phyloP scores from a whole-genome alignment of 2,113 vertebrate genomes.

The Anthoscopus minutus region DNA sequence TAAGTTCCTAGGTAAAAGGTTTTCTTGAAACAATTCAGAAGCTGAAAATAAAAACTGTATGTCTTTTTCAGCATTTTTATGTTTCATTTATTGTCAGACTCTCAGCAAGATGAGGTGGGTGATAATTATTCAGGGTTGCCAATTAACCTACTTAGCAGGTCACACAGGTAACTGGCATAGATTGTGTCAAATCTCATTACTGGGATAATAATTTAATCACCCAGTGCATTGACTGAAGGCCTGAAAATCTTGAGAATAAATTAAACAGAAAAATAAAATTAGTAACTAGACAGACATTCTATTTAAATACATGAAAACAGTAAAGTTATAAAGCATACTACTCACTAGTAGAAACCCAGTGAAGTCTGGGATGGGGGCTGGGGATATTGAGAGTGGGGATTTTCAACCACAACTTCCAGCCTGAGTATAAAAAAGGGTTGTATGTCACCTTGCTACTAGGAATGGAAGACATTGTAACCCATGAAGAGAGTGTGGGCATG shows the following conservation, averaged over 20 bases:
- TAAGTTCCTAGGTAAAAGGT: not conserved
- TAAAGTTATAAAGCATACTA: not conserved
- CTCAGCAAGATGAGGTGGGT: not conserved
- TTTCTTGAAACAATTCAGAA: not conserved
- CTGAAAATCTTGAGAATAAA: not conserved
- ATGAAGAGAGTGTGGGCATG: not conserved
- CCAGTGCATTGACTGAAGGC: slow-evolving; percentile 6
- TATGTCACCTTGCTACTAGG: not conserved
- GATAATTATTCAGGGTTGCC: slow-evolving; percentile 44
- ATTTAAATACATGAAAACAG: not conserved
- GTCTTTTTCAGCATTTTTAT: not conserved
- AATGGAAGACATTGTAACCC: not conserved
- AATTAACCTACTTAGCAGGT: slow-evolving; percentile 65
- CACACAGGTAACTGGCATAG: slow-evolving; percentile 49
- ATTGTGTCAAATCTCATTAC: slow-evolving; percentile 57
- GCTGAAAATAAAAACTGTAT: not conserved
- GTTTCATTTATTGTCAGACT: not conserved
- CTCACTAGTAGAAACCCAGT: not conserved
- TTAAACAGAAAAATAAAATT: slow-evolving; percentile 20
- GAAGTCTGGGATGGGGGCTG: not conserved
- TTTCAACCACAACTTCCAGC: not conserved
- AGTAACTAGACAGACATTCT: not conserved
- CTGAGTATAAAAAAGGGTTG: not conserved
- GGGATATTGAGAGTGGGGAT: rapidly evolving
- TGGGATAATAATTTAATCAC: slow-evolving; percentile 58